Evolutionary conservation across 2,113 vertebrate genomes (phyloP).

Genomic region (Dasypus novemcinctus): DNA sequence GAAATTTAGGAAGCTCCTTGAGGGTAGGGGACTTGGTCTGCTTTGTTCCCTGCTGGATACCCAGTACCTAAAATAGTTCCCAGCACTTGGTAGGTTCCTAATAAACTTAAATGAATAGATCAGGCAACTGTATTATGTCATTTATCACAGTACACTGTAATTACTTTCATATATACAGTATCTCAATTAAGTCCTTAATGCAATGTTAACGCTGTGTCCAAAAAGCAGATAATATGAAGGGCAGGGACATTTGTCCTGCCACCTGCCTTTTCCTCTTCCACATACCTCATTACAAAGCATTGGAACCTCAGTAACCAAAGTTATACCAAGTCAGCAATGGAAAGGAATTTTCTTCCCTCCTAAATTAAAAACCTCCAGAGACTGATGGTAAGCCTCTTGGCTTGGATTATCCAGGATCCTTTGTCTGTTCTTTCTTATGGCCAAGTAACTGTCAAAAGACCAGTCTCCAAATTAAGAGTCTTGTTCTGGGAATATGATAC

Average conservation of each 20-base stretch:
- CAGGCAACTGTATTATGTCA: background rate
- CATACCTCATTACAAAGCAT: background rate
- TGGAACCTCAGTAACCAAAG: background rate
- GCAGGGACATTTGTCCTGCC: background rate
- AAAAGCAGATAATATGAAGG: background rate
- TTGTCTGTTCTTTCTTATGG: constrained; percentile 13
- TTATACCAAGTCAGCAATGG: background rate
- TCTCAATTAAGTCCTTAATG: background rate
- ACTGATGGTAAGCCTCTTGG: background rate
- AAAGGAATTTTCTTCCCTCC: background rate
- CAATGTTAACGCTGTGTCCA: background rate
- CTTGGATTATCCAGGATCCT: background rate
- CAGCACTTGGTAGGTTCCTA: background rate
- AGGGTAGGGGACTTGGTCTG: background rate
- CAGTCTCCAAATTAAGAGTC: constrained; percentile 8
- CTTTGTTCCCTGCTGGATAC: background rate
- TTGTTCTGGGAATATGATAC: constrained; percentile 21
- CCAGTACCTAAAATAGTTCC: background rate
- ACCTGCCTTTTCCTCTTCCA: background rate
- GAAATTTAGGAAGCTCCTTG: background rate
- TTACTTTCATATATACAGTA: background rate
- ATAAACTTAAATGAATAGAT: background rate
- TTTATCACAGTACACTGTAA: background rate
- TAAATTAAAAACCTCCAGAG: background rate
- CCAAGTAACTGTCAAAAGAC: no score